Base-by-base conservation (phyloP, 2,888 invertebrate genomes). In the Tortrix viridana region DNA sequence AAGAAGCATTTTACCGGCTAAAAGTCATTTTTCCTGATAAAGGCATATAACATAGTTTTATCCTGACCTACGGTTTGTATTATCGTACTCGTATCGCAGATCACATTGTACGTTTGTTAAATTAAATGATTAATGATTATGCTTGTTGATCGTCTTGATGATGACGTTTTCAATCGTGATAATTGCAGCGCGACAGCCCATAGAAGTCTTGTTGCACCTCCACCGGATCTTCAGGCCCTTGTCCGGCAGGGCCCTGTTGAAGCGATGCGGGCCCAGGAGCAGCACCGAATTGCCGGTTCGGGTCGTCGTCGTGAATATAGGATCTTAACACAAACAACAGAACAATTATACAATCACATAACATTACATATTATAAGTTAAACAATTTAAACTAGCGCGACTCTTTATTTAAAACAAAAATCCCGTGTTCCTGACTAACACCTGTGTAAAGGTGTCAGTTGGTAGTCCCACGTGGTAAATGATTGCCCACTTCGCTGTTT, bases 121-220 rank as follows among this genome's bases (percentile, higher is more conserved):
- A 20, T 44, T 7, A 23, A n/a, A 67, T 81, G 79, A 48, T 73
- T 32, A 32, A 32, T 32, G 32, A 32, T 32, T 81, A 58, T 85
- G 85, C 4, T 68, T 60, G 46, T 77, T 74, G 3, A 66, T 69
- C 12, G 62, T 65, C n/a, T 65, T 71, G 5, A 82, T 49, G 12
- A 85, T 70, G 16, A 69, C 58, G 23, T 76, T 66, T 3, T 72
- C 74, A 0, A 75, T 6, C 0, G 82, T 81, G 23, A 69, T 66
- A 1, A 82, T 52, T 4, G 66, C 64, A 1, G 76, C 77, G 1
- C 68, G 67, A 47, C 77, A 76, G 12, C 74, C 72, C 0, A 44
- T 4, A 0, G 65, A 52, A n/a, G 59, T 68, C 19, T 72, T 71
- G 26, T 58, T 58, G 58, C 76, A 77, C 5, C 62, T 65, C 74